phyloP scores from a whole-genome alignment of 2,888 invertebrate species.

The Platycnemis pennipes region DNA sequence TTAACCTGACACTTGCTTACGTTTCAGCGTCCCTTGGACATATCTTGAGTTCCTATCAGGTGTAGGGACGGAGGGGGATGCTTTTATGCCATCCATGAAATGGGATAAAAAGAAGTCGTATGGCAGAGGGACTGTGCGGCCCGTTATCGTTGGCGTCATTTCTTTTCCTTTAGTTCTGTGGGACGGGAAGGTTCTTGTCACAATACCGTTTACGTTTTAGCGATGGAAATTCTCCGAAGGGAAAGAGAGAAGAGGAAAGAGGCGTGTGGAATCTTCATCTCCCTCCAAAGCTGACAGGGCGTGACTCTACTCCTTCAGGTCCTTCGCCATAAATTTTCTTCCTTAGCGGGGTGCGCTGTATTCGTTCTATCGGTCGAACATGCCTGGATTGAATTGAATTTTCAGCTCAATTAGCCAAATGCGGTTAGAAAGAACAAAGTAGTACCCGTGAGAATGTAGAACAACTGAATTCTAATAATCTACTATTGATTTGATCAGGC shows the following conservation, averaged over 20 bases:
- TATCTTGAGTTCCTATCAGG: not conserved
- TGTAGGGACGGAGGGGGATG: not conserved
- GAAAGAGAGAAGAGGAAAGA: not conserved
- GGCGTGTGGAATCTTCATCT: not conserved
- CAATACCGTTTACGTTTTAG: not conserved
- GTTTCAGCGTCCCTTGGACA: not conserved
- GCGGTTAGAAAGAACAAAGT: too few relatives aligned
- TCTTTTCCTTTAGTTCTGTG: not conserved
- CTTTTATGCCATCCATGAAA: not conserved
- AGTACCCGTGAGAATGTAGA: too few relatives aligned
- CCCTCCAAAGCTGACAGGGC: not conserved
- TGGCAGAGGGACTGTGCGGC: not conserved
- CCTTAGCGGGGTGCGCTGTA: too few relatives aligned
- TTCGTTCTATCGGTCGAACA: too few relatives aligned
- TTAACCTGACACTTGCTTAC: not conserved
- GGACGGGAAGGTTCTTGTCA: not conserved
- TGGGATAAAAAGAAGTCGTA: not conserved
- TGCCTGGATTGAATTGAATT: too few relatives aligned
- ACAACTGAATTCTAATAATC: too few relatives aligned
- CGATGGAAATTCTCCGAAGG: too few relatives aligned
- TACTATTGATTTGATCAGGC: too few relatives aligned
- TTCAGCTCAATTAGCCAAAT: too few relatives aligned
- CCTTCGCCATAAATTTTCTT: not conserved
- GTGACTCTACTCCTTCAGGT: not conserved
- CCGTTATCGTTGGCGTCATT: not conserved